phyloP scores from a whole-genome alignment of 2,888 invertebrate genomes.

The Andrena bucephala region DNA sequence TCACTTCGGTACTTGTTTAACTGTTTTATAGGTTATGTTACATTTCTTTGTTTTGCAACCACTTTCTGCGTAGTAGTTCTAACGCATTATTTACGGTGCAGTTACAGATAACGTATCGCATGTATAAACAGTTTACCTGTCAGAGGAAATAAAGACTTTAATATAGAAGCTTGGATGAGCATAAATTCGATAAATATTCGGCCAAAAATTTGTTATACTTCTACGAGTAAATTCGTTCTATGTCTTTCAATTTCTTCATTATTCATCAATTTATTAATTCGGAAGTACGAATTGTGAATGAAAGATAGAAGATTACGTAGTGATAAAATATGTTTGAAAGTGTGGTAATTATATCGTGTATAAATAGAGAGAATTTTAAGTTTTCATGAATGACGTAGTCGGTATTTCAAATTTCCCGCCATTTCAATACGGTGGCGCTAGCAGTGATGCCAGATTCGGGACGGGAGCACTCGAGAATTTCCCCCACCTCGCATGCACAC shows the following conservation, averaged over 20 bases:
- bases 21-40: slow-evolving; percentile 30
- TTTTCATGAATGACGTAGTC: neutral
- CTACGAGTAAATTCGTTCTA: neutral
- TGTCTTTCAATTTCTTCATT: no score
- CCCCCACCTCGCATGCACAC: no score
- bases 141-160: neutral
- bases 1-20: neutral
- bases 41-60: neutral
- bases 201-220: neutral
- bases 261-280: no score
- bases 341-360: neutral
- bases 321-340: neutral
- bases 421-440: no score
- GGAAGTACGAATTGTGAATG: neutral
- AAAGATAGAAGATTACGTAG: neutral
- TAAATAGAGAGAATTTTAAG: neutral
- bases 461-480: no score
- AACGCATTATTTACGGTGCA: neutral
- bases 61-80: neutral
- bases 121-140: neutral
- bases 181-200: neutral
- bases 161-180: neutral
- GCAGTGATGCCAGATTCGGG: no score
- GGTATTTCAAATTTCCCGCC: no score
- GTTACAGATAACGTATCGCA: neutral